Evolutionary conservation across 2,113 vertebrate species (phyloP), one percentile per base, ranked within the genome.

Genomic region (Balaenoptera acutorostrata): DNA sequence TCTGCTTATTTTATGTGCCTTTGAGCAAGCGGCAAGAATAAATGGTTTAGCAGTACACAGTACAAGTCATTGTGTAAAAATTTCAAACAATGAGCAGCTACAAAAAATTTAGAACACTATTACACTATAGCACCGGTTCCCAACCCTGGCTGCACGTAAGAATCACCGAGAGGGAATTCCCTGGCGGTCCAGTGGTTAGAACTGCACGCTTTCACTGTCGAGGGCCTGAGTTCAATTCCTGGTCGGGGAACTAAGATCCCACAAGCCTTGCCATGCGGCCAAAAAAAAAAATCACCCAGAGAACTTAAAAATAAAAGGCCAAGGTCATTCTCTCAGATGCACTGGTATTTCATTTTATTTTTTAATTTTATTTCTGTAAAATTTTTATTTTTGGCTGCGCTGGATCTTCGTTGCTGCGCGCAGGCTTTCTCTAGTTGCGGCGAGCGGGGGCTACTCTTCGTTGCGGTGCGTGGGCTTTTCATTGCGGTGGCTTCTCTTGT

Each of bases 381-480:
- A 52, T 52, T 52, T 49, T 52, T 52, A 52, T 17, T 52, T 52
- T 52, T 52, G 52, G 52, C 52, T 52, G 52, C 1, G 5, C 5
- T 52, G 52, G 52, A 17, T 52, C 52, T 18, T 52, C 15, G 1
- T 52, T 52, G 52, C 52, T 52, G 52, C 5, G 0, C 5, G 0
- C 1, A 5, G 41, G 52, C 52, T 52, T 52, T 52, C 52, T 6
- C 15, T 52, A 52, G 5, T 52, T 18, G 52, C 15, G 0, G 52
- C 0, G 52, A 52, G 52, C 15, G 17, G 52, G 52, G 17, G 1
- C 15, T 52, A 52, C 52, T 52, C 52, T 52, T 52, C 15, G 0
- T 52, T 17, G 4, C 4, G 4, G 4, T 15, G 49, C 1, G 1
- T 0, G 1, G 14, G 49, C 14, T 52, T 52, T 14, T 52, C 49